These are phyloP conservation scores for Bedellia somnulentella DNA, from an alignment of 2,888 invertebrate species.

Conservation along the genomic window DNA sequence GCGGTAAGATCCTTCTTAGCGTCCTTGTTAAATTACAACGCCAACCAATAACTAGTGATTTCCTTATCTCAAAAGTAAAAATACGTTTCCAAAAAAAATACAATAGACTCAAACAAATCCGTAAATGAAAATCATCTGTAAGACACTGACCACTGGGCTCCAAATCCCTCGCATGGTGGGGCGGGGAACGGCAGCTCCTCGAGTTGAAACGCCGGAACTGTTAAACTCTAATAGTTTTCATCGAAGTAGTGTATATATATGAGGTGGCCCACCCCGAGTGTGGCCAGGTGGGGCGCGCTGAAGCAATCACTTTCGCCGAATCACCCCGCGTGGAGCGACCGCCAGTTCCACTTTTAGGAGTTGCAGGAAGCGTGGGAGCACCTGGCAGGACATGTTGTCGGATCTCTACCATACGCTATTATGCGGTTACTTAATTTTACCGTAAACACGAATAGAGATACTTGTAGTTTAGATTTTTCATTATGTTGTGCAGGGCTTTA, in stretches of 20 bases:
- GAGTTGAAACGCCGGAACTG: slow-evolving; percentile 38
- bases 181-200: slow-evolving; percentile 37
- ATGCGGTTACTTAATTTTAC: too few species aligned
- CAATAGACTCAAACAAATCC: slow-evolving; percentile 13
- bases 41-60: too few species aligned
- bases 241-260: slow-evolving; percentile 35
- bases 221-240: slow-evolving; percentile 36
- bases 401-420: too few species aligned
- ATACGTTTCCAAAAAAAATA: too few species aligned
- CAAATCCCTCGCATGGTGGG: slow-evolving; percentile 63
- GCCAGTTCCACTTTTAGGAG: slow-evolving; percentile 2
- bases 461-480: too few species aligned
- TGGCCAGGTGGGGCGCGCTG: slow-evolving; percentile 23
- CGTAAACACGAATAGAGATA: too few species aligned
- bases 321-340: slow-evolving; percentile 16
- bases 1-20: too few species aligned
- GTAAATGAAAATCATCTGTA: slow-evolving; percentile 14
- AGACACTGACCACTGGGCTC: slow-evolving; percentile 63
- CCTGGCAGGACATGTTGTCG: too few species aligned
- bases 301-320: slow-evolving; percentile 32
- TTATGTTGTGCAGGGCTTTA: too few species aligned
- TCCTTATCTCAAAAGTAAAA: too few species aligned
- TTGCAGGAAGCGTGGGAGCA: slow-evolving; percentile 11
- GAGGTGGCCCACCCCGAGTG: slow-evolving; percentile 29
- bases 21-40: too few species aligned